Evolutionary conservation across 2,888 invertebrate species (phyloP).

Genomic region (Diploptera punctata): DNA sequence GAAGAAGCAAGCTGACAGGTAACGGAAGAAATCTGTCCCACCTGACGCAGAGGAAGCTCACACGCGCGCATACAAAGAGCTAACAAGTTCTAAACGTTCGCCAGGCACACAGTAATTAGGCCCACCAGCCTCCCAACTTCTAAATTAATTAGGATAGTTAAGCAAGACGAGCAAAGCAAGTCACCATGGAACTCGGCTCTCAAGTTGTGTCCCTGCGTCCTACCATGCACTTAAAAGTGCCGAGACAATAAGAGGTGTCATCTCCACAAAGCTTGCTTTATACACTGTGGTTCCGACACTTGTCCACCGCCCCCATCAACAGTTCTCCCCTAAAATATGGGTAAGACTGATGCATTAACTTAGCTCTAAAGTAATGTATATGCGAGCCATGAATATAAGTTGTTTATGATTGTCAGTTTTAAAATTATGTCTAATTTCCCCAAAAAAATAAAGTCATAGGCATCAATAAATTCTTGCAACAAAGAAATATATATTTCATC

Average conservation of each 20-base stretch:
- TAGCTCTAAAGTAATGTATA: no score
- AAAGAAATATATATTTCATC: no score
- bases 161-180: constrained; percentile 14
- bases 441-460: no score
- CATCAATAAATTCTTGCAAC: no score
- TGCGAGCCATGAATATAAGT: no score
- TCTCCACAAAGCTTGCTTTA: not conserved
- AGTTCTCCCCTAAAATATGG: no score
- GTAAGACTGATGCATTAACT: no score
- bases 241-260: constrained; percentile 10
- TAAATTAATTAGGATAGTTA: constrained; percentile 22
- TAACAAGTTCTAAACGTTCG: constrained; percentile 17
- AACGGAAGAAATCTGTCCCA: not conserved
- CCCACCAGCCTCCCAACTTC: not conserved
- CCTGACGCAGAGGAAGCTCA: not conserved
- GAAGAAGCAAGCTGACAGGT: not conserved
- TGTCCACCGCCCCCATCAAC: no score
- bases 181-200: not conserved
- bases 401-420: no score
- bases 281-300: no score
- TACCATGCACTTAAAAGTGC: not conserved
- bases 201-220: not conserved
- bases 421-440: no score
- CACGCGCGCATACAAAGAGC: not conserved
- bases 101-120: constrained; percentile 17